Conservation (phyloP, 2,797 vertebrate genomes). For the Catharus ustulatus region DNA sequence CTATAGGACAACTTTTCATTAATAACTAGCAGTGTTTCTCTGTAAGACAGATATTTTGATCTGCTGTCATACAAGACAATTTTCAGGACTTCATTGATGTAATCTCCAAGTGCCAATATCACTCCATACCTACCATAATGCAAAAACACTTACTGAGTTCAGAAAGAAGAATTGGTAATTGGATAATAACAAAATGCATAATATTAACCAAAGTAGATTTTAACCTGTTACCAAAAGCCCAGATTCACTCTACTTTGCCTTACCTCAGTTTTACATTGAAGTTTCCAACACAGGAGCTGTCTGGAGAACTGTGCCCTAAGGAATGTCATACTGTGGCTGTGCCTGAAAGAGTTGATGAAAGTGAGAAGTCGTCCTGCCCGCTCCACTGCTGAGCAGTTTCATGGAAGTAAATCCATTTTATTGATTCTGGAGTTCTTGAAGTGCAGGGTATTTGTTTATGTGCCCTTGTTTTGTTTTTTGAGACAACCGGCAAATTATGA, state of each 20-base stretch:
- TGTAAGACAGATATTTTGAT: not conserved
- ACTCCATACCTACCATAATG: not conserved
- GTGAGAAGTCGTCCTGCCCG: not conserved
- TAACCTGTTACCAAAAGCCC: not conserved
- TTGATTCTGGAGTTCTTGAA: not conserved
- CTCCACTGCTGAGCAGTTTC: not conserved
- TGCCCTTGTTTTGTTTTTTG: not conserved
- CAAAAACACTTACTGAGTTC: not conserved
- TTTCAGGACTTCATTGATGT: not conserved
- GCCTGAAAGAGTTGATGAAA: not conserved
- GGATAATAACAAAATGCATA: not conserved
- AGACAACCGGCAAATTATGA: not conserved
- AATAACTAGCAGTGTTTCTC: slow-evolving; percentile 40
- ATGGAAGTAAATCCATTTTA: not conserved
- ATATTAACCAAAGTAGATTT: not conserved
- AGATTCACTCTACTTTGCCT: not conserved
- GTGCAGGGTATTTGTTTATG: not conserved
- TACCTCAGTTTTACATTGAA: not conserved
- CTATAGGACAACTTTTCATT: slow-evolving; percentile 36
- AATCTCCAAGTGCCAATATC: not conserved
- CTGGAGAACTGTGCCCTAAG: not conserved
- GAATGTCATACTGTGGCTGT: not conserved
- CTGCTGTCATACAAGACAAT: not conserved
- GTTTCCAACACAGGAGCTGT: not conserved
- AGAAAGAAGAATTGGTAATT: not conserved